phyloP scores from a whole-genome alignment of 2,888 invertebrate genomes.

The Matsumyia berberina region DNA sequence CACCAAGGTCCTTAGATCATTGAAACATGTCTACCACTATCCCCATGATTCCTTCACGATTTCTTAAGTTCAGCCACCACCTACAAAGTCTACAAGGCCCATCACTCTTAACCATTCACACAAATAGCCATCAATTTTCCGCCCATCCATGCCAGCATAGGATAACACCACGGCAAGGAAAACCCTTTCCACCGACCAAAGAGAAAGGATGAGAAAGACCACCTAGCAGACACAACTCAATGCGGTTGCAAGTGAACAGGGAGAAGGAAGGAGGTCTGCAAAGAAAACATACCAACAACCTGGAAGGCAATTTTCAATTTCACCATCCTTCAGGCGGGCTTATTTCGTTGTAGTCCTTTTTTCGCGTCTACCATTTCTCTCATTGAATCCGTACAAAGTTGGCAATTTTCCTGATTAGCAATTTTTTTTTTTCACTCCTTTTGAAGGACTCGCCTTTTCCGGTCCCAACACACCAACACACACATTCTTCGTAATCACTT shows the following conservation, averaged over 20 bases:
- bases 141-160: constrained; percentile 8
- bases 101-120: constrained; percentile 5
- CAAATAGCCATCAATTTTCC: constrained; percentile 50
- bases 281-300: constrained; percentile 2
- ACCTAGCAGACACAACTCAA: constrained; percentile 41
- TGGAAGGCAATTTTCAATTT: constrained; percentile 63
- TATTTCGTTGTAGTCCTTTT: constrained; percentile 33
- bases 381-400: constrained; percentile 62
- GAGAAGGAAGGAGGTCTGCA: too few species aligned
- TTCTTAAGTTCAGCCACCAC: constrained; percentile 18
- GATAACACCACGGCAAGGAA: constrained; percentile 9
- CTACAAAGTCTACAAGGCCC: neutral
- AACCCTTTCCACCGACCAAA: constrained; percentile 2
- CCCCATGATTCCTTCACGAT: too few species aligned
- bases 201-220: neutral
- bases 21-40: too few species aligned
- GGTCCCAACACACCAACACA: neutral
- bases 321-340: constrained; percentile 19
- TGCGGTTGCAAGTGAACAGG: constrained; percentile 54
- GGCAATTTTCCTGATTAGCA: constrained; percentile 72
- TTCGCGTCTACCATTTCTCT: constrained; percentile 37
- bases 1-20: too few species aligned
- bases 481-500: constrained; percentile 23
- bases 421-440: constrained; percentile 18
- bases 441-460: constrained; percentile 44